phyloP scores from a whole-genome alignment of 2,113 vertebrate genomes.

The Acinonyx jubatus region DNA sequence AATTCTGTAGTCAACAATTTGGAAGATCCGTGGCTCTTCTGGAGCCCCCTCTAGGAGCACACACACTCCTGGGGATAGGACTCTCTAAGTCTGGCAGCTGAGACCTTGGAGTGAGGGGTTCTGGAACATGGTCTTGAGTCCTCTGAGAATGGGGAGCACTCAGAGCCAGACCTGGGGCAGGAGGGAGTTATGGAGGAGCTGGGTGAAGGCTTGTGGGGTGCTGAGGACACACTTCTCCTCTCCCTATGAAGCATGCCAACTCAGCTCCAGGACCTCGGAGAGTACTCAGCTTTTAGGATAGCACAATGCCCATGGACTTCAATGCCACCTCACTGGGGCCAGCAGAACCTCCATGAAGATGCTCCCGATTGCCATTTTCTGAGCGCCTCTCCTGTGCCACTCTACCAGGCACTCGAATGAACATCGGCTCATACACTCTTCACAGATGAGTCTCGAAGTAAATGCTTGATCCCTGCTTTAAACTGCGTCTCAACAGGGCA shows the following conservation, averaged over 20 bases:
- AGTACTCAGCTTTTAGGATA: neutral
- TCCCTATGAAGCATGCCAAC: neutral
- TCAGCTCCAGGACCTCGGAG: rapidly evolving
- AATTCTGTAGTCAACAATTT: neutral
- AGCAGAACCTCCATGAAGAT: neutral
- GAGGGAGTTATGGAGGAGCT: too few relatives aligned
- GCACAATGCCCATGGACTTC: neutral
- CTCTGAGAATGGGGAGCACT: neutral
- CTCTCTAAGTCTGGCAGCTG: too few relatives aligned
- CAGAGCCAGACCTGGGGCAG: rapidly evolving
- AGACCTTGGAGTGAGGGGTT: neutral
- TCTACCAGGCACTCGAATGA: neutral
- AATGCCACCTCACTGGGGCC: neutral
- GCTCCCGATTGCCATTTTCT: neutral
- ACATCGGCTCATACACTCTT: neutral
- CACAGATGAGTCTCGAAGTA: neutral
- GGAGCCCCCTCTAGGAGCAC: neutral
- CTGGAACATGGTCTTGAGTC: neutral
- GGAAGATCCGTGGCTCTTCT: neutral
- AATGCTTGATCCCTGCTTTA: neutral
- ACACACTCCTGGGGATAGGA: too few relatives aligned
- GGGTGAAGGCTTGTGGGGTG: neutral
- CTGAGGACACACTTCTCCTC: neutral
- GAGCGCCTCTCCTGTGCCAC: neutral
- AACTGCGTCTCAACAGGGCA: too few relatives aligned